phyloP scores from a whole-genome alignment of 2,113 vertebrate genomes.

The Xenus cinereus region DNA sequence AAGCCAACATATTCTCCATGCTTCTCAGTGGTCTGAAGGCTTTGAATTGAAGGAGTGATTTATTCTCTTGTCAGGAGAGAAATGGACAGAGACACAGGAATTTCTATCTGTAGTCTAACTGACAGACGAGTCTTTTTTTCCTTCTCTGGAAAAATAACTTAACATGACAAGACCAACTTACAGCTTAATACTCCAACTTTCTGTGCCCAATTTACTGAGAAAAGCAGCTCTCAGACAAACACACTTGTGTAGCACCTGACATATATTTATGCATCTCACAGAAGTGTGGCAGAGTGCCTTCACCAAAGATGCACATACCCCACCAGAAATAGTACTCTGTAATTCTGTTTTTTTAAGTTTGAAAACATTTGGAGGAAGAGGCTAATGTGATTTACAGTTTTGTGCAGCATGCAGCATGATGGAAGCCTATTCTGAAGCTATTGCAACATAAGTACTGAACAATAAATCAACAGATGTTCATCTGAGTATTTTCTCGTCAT shows the following conservation, averaged over 20 bases:
- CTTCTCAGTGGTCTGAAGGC: not conserved
- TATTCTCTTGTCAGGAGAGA: constrained; percentile 17
- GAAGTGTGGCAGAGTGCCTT: not conserved
- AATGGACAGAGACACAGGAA: not conserved
- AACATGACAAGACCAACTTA: not conserved
- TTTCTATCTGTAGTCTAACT: not conserved
- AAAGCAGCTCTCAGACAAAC: not conserved
- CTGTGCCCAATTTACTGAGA: not conserved
- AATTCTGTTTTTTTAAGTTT: not conserved
- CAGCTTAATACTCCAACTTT: constrained; percentile 9
- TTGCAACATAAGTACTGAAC: not conserved
- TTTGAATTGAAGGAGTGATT: constrained; percentile 9
- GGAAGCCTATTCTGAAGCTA: not conserved
- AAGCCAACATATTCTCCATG: not conserved
- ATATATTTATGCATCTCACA: not conserved
- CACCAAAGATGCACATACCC: not conserved
- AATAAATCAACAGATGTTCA: not conserved
- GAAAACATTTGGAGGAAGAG: not conserved
- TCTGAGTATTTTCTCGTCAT: not conserved
- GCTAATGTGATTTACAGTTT: not conserved
- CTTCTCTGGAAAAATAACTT: not conserved
- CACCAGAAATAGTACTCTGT: not conserved
- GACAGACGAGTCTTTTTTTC: constrained; percentile 7
- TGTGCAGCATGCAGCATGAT: not conserved
- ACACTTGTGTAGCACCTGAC: not conserved